Evolutionary conservation across 2,797 vertebrate species (phyloP), one percentile per base, ranked within the genome.

Genomic region (Lagocephalus sceleratus): DNA sequence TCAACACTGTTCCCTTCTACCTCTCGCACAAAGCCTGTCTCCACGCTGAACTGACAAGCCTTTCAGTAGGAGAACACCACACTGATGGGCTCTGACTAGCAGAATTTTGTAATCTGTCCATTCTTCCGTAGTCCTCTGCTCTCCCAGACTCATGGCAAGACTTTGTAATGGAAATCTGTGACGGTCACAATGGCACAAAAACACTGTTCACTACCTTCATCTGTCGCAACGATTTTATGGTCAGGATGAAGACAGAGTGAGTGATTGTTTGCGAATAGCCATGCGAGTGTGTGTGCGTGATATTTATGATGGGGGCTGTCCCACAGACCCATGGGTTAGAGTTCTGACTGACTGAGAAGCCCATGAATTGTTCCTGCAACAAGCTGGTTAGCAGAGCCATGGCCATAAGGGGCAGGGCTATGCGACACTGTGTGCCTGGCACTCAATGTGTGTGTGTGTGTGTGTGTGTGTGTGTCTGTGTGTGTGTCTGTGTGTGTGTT

Each of bases 111-210:
- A 73, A 81, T 76, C 59, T 81, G 78, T 86, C 82, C 76, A 12
- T 71, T 78, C 79, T 79, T 85, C 84, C 81, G 83, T 74, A 69
- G 84, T 63, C 47, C 66, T 68, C 64, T 51, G n/a, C 74, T 76
- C 79, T 81, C 77, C 64, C 79, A 76, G 76, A 79, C 80, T 84
- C 81, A 83, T 67, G 68, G 78, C 82, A 79, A 22, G 76, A 87
- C 85, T 86, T 89, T 87, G 85, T 87, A 86, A 89, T 89, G 87
- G 87, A 89, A 87, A 89, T 87, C 60, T 81, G 79, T 85, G 76
- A 83, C 71, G 57, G 80, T 78, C 71, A 76, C 81, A 86, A 85
- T 79, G 75, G 80, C 83, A 81, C 70, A 79, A 72, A 84, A 85
- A 85, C 83, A 83, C 79, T 71, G 82, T 79, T 79, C 78, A 74